Conservation (phyloP, 1,140 invertebrate species). For the Globodera rostochiensis region DNA sequence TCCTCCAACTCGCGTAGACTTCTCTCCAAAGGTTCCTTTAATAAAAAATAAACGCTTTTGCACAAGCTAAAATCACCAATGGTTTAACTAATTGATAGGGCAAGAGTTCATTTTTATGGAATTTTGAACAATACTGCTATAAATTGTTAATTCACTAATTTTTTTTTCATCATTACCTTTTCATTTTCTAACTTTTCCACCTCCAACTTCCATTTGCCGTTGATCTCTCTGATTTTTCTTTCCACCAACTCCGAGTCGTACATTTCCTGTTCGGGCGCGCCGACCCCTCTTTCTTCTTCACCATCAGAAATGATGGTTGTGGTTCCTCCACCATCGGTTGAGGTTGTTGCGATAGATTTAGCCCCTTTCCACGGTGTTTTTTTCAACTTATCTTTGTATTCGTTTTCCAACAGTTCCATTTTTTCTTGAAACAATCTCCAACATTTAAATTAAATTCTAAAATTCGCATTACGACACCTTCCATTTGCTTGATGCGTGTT, state of each 20-base stretch:
- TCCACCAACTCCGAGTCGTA: constrained; percentile 62
- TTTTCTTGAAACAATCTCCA: constrained; percentile 33
- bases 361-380: constrained; percentile 38
- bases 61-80: background rate
- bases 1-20: constrained; percentile 61
- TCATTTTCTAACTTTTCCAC: constrained; percentile 64
- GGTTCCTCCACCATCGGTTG: constrained; percentile 19
- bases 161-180: constrained; percentile 44
- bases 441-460: background rate
- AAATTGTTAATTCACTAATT: background rate
- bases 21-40: constrained; percentile 58
- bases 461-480: constrained; percentile 39
- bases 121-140: constrained; percentile 1
- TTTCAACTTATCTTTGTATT: constrained; percentile 55
- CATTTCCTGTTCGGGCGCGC: constrained; percentile 16
- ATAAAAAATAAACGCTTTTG: background rate
- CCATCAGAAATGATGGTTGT: constrained; percentile 36
- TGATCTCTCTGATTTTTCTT: constrained; percentile 60
- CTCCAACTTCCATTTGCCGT: constrained; percentile 63
- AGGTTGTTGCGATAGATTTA: constrained; percentile 31
- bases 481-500: constrained; percentile 49
- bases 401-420: constrained; percentile 55
- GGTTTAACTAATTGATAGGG: background rate
- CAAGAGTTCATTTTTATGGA: background rate
- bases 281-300: constrained; percentile 41